Percentiles rank a stretch among this genome's conserved stretches.
These are phyloP conservation scores for Agrochola lota DNA, from an alignment of 2,888 invertebrate species.

Conservation along the genomic window DNA sequence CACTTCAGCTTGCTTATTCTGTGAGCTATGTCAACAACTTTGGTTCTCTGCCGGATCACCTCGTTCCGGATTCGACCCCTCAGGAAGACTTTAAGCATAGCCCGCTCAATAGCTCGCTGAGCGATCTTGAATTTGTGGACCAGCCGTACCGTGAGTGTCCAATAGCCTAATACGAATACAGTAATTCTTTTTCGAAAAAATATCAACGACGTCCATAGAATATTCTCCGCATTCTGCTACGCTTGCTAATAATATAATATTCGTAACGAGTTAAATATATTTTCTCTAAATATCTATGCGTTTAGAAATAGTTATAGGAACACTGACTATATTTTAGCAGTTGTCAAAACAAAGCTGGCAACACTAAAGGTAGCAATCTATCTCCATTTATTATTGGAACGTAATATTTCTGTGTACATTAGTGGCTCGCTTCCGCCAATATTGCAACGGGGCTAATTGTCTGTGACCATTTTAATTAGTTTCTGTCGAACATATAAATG, in stretches of 20 bases:
- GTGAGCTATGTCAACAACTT: too few species aligned
- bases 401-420: slow-evolving; percentile 64
- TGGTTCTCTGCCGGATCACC: too few species aligned
- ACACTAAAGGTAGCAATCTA: slow-evolving; percentile 29
- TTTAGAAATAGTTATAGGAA: background rate
- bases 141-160: too few species aligned
- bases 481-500: slow-evolving; percentile 68
- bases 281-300: background rate
- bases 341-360: slow-evolving; percentile 21
- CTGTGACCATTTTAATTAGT: slow-evolving; percentile 76
- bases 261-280: background rate
- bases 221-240: background rate
- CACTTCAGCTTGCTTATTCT: too few species aligned
- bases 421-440: slow-evolving; percentile 66
- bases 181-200: background rate
- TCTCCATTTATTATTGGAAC: slow-evolving; percentile 50
- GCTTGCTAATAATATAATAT: background rate
- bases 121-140: too few species aligned
- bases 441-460: slow-evolving; percentile 73
- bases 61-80: too few species aligned
- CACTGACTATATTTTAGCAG: background rate
- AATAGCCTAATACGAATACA: background rate
- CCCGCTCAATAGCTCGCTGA: too few species aligned
- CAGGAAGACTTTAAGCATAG: too few species aligned
- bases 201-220: background rate